A percentile compares a stretch with the other conserved stretches of the same genome.
Evolutionary conservation across 2,888 invertebrate species (phyloP).

Genomic region (Eulithis prunata): DNA sequence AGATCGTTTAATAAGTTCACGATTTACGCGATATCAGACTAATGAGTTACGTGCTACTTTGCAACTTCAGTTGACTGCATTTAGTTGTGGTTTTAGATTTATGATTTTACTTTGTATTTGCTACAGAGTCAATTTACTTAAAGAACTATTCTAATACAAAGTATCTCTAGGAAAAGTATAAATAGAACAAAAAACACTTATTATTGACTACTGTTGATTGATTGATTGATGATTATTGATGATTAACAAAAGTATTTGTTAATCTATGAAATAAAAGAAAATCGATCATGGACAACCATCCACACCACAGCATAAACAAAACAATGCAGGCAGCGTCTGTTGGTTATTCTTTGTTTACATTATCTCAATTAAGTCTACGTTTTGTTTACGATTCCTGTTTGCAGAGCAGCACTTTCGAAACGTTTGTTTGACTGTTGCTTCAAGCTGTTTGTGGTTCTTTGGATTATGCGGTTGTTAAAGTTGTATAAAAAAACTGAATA

Average conservation of each 20-base stretch:
- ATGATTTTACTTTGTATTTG: background rate
- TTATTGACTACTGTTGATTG: too few relatives aligned
- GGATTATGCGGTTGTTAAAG: constrained; percentile 23
- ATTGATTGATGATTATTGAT: too few relatives aligned
- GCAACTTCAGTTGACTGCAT: constrained; percentile 22
- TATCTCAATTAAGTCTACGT: constrained; percentile 81
- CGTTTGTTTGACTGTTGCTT: constrained; percentile 59
- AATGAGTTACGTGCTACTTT: constrained; percentile 65
- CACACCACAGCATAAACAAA: constrained; percentile 36
- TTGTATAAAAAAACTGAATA: constrained; percentile 1
- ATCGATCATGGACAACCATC: constrained; percentile 12
- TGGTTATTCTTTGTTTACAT: constrained; percentile 76
- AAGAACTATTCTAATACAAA: too few relatives aligned
- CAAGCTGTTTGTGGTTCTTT: constrained; percentile 28
- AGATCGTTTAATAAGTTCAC: constrained; percentile 73
- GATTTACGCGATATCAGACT: constrained; percentile 70
- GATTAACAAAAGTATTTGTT: too few relatives aligned
- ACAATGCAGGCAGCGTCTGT: constrained; percentile 54
- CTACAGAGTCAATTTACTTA: too few relatives aligned
- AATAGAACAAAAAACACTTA: too few relatives aligned
- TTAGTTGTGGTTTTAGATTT: constrained; percentile 17
- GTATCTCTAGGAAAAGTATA: too few relatives aligned
- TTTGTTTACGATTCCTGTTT: constrained; percentile 67
- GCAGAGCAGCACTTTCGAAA: constrained; percentile 69
- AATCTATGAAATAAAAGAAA: too few relatives aligned